Evolutionary conservation across 1,140 invertebrate species (phyloP), one percentile per base, ranked within the genome.

Genomic region (Coptotermes formosanus): DNA sequence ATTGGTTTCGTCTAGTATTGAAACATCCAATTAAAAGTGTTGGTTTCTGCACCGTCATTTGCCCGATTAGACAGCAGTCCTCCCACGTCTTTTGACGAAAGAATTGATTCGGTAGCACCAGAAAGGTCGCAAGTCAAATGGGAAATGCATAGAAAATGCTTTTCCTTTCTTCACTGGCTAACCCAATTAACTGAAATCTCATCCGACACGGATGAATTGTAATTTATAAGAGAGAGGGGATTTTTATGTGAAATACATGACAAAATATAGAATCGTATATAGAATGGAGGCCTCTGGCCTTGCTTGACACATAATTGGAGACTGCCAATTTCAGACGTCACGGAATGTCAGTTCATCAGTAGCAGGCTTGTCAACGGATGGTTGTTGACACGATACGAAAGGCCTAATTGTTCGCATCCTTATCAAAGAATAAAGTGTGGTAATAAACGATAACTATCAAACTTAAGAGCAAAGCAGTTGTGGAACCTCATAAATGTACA

Each of bases 21-120:
- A 75, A 75, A 75, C 64, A 75, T 75, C 64, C 64, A 75, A 75
- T 75, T 75, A 75, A 75, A 75, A 75, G 64, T 75, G 64, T 75
- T 75, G 64, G 64, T 75, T 75, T 30, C 64, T 75, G 64, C 64
- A 75, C 16, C 64, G 64, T 75, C 64, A 75, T 30, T 75, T 30
- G 25, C 64, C 64, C 64, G n/a, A 75, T 75, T 75, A 75, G 64
- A 75, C 64, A 75, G n/a, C 64, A 8, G n/a, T 75, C 64, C 64
- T 75, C 64, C 64, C 64, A 75, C 64, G n/a, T 75, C 64, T 30
- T 75, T 30, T 30, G 25, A 75, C 64, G 64, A 30, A 75, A 30
- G 64, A 75, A 75, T 75, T 75, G 64, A 75, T 75, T 75, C 64
- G 64, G 64, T 75, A 75, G 64, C 25, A 30, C 64, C 25, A 75